Evolutionary conservation across 30 jellyfish, hydroid and myxozoan genomes (phyloP).

Genomic region (Hydractinia echinata): DNA sequence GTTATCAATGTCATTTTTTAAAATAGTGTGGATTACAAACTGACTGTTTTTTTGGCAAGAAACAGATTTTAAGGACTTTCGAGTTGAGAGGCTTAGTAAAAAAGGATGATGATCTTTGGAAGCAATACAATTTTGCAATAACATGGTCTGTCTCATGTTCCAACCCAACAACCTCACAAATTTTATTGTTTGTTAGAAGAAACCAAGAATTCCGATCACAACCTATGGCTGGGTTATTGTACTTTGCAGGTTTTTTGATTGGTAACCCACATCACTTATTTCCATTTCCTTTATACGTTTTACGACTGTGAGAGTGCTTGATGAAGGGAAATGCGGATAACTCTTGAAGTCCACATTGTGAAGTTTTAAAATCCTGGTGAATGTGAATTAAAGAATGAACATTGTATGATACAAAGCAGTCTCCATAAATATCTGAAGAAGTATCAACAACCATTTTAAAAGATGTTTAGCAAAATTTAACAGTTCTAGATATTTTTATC

Average conservation of each 20-base stretch:
- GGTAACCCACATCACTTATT: neutral
- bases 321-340: conserved; percentile 11
- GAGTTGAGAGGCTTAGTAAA: conserved; percentile 10
- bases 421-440: neutral
- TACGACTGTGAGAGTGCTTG: neutral
- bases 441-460: conserved; percentile 18
- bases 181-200: conserved; percentile 6
- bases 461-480: neutral
- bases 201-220: conserved; percentile 9
- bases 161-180: neutral
- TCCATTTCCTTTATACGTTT: neutral
- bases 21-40: neutral
- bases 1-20: neutral
- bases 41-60: neutral
- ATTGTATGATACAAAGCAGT: conserved; percentile 4
- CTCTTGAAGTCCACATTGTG: conserved; percentile 5
- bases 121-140: neutral
- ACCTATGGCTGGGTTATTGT: neutral
- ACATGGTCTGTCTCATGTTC: neutral
- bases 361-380: conserved; percentile 21
- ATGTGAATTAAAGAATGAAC: conserved; percentile 13
- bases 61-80: conserved; percentile 3
- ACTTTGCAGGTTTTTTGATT: neutral
- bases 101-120: neutral
- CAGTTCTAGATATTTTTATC: conserved; percentile 3